Evolutionary conservation across 2,888 invertebrate genomes (phyloP), one percentile per base, ranked within the genome.

Genomic region (Cantharis lateralis): DNA sequence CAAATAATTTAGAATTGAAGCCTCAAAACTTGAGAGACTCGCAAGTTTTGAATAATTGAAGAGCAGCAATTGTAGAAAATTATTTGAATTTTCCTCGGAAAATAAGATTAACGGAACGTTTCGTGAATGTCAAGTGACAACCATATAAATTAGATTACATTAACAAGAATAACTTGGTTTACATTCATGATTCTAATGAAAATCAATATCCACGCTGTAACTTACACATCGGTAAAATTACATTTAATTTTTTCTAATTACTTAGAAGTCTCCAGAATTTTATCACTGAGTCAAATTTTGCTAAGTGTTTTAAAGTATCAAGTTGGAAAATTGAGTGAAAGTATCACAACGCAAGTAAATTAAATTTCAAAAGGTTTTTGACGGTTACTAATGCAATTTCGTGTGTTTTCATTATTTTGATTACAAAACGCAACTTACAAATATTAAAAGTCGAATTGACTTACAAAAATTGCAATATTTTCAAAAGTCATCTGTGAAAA

Each of bases 41-140:
- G 68, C 20, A 48, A 62, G 70, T 32, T 77, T 74, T 77, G 74
- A 77, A 77, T 70, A 77, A 77, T 68, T 77, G 73, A 74, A 71
- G 71, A 77, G 74, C 66, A 64, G 74, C 77, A 77, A 77, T 77
- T 77, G 71, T 77, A 73, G 74, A 71, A 77, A 77, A 77, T 74
- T 77, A 77, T 70, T 71, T 62, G 74, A 77, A 74, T 77, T 77
- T 77, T 77, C 77, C 20, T 68, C 68, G 15, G 71, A 62, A 77
- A 77, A 77, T 77, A 77, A 74, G 74, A 77, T 77, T 77, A 77
- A 69, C 74, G 24, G 74, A 72, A 74, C 77, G 77, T 74, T 77
- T 68, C 66, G 32, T 62, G 77, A 77, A 77, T 74, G 71, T 74
- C 71, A 62, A 77, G 74, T 74, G 68, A 70, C 70, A 74, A 74